These are phyloP conservation scores for Erinaceus europaeus DNA, from an alignment of 2,113 vertebrate species.

Conservation along the genomic window DNA sequence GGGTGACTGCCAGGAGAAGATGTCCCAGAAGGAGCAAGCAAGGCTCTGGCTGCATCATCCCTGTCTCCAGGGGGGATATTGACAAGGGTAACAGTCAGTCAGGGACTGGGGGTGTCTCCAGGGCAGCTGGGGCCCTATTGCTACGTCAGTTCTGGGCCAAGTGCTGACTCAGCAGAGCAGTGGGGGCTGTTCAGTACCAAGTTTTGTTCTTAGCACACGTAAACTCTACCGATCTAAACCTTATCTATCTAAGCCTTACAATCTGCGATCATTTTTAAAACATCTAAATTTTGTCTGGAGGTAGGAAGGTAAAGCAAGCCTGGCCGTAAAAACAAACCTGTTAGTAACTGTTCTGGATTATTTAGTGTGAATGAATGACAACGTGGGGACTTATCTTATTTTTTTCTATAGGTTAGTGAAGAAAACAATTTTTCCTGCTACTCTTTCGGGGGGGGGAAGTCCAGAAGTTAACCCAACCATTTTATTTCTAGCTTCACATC, in stretches of 20 bases:
- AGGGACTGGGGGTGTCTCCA: background rate
- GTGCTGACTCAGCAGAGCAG: background rate
- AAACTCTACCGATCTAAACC: background rate
- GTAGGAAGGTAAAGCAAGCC: conserved; percentile 11
- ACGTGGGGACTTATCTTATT: background rate
- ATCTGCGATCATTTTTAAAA: background rate
- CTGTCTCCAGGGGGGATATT: background rate
- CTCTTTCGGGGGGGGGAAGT: background rate
- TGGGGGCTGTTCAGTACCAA: background rate
- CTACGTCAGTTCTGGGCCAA: background rate
- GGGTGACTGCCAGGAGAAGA: background rate
- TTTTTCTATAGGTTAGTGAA: background rate
- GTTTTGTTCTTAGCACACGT: conserved; percentile 3
- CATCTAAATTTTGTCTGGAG: background rate
- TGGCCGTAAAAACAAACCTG: background rate
- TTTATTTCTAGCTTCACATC: background rate
- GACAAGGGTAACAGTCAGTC: background rate
- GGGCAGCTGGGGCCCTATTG: background rate
- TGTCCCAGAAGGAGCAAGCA: background rate
- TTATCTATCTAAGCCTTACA: too few species aligned
- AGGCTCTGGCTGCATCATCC: background rate
- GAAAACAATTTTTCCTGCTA: background rate
- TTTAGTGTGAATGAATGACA: background rate
- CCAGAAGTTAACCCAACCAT: background rate
- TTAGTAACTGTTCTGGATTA: background rate